phyloP scores from a whole-genome alignment of 2,888 invertebrate genomes.

The Cerceris rybyensis region DNA sequence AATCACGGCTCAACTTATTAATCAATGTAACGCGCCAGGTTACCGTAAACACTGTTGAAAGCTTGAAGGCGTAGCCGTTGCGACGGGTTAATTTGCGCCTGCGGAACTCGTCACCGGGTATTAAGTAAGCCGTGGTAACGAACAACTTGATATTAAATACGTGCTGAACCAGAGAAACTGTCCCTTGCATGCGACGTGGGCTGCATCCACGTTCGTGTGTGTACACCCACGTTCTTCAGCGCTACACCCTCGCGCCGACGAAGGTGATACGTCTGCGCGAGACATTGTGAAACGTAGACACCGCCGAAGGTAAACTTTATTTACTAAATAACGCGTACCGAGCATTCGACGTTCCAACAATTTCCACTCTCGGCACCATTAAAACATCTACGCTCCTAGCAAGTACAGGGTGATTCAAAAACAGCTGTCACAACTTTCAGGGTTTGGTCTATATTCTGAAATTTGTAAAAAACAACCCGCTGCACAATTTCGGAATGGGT shows the following conservation, averaged over 20 bases:
- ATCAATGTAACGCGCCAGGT: neutral
- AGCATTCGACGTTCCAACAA: conserved; percentile 15
- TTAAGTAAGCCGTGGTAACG: conserved; percentile 52
- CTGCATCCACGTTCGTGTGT: conserved; percentile 9
- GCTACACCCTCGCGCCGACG: neutral
- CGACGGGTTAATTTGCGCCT: conserved; percentile 55
- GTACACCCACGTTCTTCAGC: neutral
- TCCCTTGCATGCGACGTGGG: conserved; percentile 25
- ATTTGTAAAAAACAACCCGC: no score
- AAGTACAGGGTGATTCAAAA: neutral
- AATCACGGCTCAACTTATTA: conserved; percentile 1
- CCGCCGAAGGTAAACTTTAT: conserved; percentile 33
- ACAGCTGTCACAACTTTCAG: no score
- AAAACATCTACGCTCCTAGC: conserved; percentile 9
- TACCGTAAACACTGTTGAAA: neutral
- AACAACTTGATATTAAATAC: conserved; percentile 68
- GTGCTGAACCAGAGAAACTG: conserved; percentile 56
- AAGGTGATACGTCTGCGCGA: conserved; percentile 23
- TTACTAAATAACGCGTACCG: conserved; percentile 33
- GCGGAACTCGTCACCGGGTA: conserved; percentile 20
- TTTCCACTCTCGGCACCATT: conserved; percentile 7
- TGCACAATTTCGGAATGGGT: no score
- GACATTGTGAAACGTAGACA: conserved; percentile 17
- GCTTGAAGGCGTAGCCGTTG: conserved; percentile 21
- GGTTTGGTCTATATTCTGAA: no score